Base-by-base conservation (phyloP, 2,888 invertebrate species). In the Coleophora deauratella region DNA sequence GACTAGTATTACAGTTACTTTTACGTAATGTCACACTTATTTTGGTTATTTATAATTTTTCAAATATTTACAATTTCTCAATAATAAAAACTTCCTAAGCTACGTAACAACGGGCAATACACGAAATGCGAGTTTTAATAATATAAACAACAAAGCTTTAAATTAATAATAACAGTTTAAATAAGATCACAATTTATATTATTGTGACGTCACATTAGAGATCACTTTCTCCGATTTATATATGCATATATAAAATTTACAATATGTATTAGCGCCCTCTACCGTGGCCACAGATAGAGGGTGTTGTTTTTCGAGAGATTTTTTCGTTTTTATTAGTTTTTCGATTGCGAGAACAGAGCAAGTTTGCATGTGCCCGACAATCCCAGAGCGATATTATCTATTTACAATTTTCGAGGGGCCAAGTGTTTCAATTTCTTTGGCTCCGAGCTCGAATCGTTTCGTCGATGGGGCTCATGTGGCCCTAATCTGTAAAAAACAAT, bases 181-280 rank as follows among this genome's bases (percentile, higher is more conserved):
- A 55, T 57, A 55, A 21, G 64, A 80, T 80, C 77, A 84, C 82
- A 84, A 81, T 70, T 47, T 50, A 42, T 45, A 41, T 45, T 63
- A 69, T 77, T 84, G 85, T 84, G 85, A 85, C 84, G 84, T 85
- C 79, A 85, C 81, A 58, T 71, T 68, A 77, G 85, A 85, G 85
- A 85, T 85, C 85, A 75, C 64, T 68, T 59, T 64, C 68, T 69
- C 71, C 64, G 56, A 60, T 76, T 77, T 75, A 81, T 78, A 81
- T 81, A 82, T 82, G 80, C 78, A 81, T 81, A 84, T 82, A 82
- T 78, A 74, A 71, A 66, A 40, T 62, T 61, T 62, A 64, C 63
- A 60, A 61, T 61, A 58, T 55, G 63, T 56, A 61, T 50, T 61
- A 54, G 66, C n/a, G 56, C 64, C 64, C 52, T 65, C 84, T 72